Evolutionary conservation across 1,140 invertebrate genomes (phyloP).

Genomic region (Elymnias hypermnestra): DNA sequence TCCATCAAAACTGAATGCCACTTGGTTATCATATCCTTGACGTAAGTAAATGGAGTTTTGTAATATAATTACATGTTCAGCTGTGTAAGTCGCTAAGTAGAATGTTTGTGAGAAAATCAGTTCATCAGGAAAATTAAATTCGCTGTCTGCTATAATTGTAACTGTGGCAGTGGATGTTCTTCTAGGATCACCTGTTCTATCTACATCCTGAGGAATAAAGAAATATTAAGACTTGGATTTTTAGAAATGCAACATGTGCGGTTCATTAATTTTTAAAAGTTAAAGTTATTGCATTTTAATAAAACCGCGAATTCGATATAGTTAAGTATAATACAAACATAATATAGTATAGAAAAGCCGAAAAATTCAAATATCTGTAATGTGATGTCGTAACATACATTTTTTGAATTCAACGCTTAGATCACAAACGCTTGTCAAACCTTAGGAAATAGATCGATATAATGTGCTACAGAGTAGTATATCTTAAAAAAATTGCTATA

Average conservation of each 20-base stretch:
- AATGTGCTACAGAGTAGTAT: too few species aligned
- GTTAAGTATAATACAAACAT: too few species aligned
- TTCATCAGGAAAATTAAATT: slow-evolving; percentile 50
- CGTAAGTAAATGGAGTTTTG: slow-evolving; percentile 35
- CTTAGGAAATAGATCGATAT: too few species aligned
- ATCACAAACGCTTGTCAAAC: too few species aligned
- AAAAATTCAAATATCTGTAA: too few species aligned
- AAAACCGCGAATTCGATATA: too few species aligned
- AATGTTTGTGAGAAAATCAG: slow-evolving; percentile 43
- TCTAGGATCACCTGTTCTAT: slow-evolving; percentile 38
- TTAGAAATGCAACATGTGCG: neutral
- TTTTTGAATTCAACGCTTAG: too few species aligned
- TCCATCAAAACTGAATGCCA: slow-evolving; percentile 39
- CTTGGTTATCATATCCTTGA: slow-evolving; percentile 43
- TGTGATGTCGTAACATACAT: too few species aligned
- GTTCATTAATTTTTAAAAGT: too few species aligned
- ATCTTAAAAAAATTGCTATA: too few species aligned
- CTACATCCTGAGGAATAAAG: slow-evolving; percentile 38
- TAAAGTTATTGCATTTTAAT: too few species aligned
- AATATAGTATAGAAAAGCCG: too few species aligned
- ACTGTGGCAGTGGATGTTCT: slow-evolving; percentile 33
- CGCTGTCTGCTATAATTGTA: slow-evolving; percentile 31
- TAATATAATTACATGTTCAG: slow-evolving; percentile 29
- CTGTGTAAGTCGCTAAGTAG: slow-evolving; percentile 44
- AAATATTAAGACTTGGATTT: neutral